Percentiles rank a stretch among this genome's conserved stretches.
Evolutionary conservation across 2,888 invertebrate species (phyloP).

Genomic region (Atethmia centrago): DNA sequence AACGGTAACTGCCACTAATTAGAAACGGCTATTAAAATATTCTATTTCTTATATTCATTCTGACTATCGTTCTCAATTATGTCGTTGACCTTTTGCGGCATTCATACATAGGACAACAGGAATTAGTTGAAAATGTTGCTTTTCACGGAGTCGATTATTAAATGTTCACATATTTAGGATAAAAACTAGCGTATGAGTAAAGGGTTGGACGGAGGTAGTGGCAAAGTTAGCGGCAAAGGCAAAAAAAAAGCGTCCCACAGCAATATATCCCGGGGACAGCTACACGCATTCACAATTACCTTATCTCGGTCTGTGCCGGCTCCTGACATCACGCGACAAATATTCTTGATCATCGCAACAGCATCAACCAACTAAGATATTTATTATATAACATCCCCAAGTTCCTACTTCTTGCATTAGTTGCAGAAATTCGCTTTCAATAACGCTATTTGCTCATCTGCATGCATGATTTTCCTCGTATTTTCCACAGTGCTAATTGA

Average conservation of each 20-base stretch:
- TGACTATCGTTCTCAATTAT: conserved; percentile 61
- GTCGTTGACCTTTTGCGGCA: conserved; percentile 64
- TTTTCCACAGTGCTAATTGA: conserved; percentile 18
- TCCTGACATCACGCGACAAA: conserved; percentile 87
- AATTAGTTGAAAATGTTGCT: conserved; percentile 24
- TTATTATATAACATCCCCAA: conserved; percentile 25
- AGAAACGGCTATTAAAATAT: conserved; percentile 66
- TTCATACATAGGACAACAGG: conserved; percentile 57
- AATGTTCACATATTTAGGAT: conserved; percentile 38
- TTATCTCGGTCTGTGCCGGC: conserved; percentile 81
- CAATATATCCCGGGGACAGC: conserved; percentile 85
- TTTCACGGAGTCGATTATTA: conserved; percentile 15
- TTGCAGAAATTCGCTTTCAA: conserved; percentile 27
- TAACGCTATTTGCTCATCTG: background rate
- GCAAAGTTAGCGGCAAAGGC: conserved; percentile 34
- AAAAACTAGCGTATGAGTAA: conserved; percentile 32
- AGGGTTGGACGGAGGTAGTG: conserved; percentile 34
- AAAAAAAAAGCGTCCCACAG: conserved; percentile 70
- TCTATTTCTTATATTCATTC: conserved; percentile 62
- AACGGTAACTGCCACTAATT: conserved; percentile 65
- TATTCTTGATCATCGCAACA: conserved; percentile 78
- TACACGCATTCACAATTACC: conserved; percentile 89
- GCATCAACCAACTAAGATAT: conserved; percentile 38
- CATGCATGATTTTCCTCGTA: conserved; percentile 23
- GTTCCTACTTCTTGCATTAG: conserved; percentile 19